These are phyloP conservation scores for Philopedon plagiatum DNA, from an alignment of 2,888 invertebrate species.

Conservation along the genomic window DNA sequence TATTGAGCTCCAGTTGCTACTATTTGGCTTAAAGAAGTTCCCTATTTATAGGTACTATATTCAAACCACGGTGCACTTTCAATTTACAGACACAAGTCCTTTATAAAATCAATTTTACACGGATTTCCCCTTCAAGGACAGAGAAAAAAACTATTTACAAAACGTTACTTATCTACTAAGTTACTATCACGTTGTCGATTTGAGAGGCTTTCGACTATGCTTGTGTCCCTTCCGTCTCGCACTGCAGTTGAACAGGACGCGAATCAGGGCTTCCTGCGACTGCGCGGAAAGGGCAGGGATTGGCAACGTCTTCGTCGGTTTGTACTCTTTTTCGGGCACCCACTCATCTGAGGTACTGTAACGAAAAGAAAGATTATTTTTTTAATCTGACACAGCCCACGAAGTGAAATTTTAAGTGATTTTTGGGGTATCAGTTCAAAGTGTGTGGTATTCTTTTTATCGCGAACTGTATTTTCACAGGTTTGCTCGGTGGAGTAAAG, in stretches of 20 bases:
- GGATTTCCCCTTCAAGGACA: conserved; percentile 58
- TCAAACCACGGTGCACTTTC: background rate
- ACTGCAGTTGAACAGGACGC: conserved; percentile 69
- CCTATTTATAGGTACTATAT: background rate
- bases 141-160: conserved; percentile 54
- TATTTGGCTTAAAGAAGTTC: too few species aligned
- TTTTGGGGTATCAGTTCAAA: too few species aligned
- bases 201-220: conserved; percentile 64
- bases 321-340: conserved; percentile 82
- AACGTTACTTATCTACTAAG: conserved; percentile 39
- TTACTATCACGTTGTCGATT: conserved; percentile 57
- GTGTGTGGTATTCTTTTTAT: too few species aligned
- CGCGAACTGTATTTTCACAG: too few species aligned
- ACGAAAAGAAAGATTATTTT: conserved; percentile 50
- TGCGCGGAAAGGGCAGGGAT: conserved; percentile 71
- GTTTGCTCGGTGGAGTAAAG: too few species aligned
- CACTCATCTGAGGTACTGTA: conserved; percentile 89
- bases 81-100: too few species aligned
- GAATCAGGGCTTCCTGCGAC: conserved; percentile 71
- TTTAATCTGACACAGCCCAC: too few species aligned
- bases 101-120: background rate
- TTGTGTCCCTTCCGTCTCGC: conserved; percentile 64
- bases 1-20: too few species aligned
- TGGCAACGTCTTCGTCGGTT: conserved; percentile 75
- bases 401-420: too few species aligned